phyloP scores from a whole-genome alignment of 2,113 vertebrate genomes.

The Brevimyrus niger region DNA sequence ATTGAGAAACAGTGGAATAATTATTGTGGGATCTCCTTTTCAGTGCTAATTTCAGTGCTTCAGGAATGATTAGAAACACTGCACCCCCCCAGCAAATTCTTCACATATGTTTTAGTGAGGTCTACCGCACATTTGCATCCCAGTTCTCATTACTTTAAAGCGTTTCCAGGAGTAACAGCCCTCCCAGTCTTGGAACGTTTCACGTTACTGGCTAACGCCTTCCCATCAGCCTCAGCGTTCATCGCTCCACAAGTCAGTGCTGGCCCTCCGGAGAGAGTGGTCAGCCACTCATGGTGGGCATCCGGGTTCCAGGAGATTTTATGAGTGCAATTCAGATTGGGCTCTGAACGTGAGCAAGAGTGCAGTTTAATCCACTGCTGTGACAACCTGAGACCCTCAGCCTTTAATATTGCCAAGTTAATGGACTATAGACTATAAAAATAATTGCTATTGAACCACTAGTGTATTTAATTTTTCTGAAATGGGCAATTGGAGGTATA shows the following conservation, averaged over 20 bases:
- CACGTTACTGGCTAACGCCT: not conserved
- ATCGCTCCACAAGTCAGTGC: not conserved
- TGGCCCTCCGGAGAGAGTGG: not conserved
- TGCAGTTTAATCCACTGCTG: not conserved
- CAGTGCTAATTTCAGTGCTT: not conserved
- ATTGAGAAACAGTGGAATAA: not conserved
- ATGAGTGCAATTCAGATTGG: not conserved
- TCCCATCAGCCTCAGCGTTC: not conserved
- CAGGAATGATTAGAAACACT: not conserved
- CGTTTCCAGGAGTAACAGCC: not conserved
- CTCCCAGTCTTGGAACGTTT: not conserved
- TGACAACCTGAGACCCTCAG: not conserved
- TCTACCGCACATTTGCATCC: not conserved
- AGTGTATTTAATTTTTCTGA: not conserved
- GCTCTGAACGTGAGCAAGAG: not conserved
- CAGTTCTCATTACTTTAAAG: not conserved
- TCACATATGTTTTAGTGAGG: not conserved
- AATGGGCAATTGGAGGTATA: not conserved
- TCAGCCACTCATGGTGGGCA: not conserved
- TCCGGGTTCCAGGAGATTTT: not conserved
- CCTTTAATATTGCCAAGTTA: not conserved
- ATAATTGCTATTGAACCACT: not conserved
- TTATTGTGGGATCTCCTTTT: no score
- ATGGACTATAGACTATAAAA: not conserved
- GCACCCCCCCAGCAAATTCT: not conserved